Base-by-base conservation (phyloP, 2,888 invertebrate genomes). In the Lymantria dispar region DNA sequence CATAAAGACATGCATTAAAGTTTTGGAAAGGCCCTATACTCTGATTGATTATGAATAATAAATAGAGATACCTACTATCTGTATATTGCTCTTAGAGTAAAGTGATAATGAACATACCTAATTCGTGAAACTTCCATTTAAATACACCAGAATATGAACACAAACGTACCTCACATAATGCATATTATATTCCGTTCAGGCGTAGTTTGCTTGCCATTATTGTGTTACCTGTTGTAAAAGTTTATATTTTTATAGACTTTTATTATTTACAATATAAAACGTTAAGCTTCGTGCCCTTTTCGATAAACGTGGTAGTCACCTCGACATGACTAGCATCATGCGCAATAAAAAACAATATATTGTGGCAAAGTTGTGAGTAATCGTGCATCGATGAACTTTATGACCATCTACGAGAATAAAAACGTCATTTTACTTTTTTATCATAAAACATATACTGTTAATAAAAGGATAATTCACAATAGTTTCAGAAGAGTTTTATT, bases 161-260 rank as follows among this genome's bases (percentile, higher is more conserved):
- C 5, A 22, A 22, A 2, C 22, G 5, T 22, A 22, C 22, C 22
- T 22, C 22, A 22, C 22, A 22, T 22, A 22, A 22, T 5, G 22
- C 22, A 22, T 22, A 22, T 22, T 71, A 71, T 60, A 69, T 70
- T 74, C 73, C 61, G 64, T 58, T 40, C 55, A 44, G 48, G 57
- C 46, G 60, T 58, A 58, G 54, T 64, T 64, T 65, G 56, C 38
- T 54, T 50, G 45, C 57, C 58, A 62, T 78, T 73, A 80, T 80
- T 77, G 78, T 75, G 78, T 83, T 78, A 78, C 79, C 63, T 67
- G 78, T 66, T 73, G 74, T 85, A 78, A 85, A 87, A 77, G 60
- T 85, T 84, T 83, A 86, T 83, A 79, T 78, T 78, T 83, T 79
- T 81, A 78, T 74, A 69, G 71, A 64, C 66, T 76, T 81, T 83